Percentiles rank a stretch among this genome's conserved stretches.
Evolutionary conservation across 2,888 invertebrate species (phyloP).

Genomic region (Ochlodes sylvanus): DNA sequence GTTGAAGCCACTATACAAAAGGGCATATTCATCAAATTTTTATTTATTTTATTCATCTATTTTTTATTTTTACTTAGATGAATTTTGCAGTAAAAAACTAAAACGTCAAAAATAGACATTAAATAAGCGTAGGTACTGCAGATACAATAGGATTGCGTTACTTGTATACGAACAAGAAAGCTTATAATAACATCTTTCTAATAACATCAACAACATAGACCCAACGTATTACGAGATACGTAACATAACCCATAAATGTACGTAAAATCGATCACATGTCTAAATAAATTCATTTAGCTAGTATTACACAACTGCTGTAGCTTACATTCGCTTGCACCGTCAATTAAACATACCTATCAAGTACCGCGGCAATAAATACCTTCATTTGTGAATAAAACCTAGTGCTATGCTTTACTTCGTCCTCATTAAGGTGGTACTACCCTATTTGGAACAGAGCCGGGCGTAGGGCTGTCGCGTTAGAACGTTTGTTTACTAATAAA

Average conservation of each 20-base stretch:
- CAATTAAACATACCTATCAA: slow-evolving; percentile 27
- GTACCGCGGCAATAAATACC: slow-evolving; percentile 30
- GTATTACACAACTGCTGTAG: slow-evolving; percentile 12
- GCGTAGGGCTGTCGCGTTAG: slow-evolving; percentile 5
- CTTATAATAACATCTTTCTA: no score
- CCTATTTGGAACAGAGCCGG: slow-evolving; percentile 23
- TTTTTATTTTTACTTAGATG: no score
- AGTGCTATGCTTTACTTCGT: slow-evolving; percentile 20
- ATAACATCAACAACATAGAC: background rate
- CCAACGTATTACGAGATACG: background rate
- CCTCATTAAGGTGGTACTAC: slow-evolving; percentile 26
- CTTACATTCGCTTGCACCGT: slow-evolving; percentile 9
- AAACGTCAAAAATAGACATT: no score
- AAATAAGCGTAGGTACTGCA: no score
- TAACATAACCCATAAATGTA: slow-evolving; percentile 13
- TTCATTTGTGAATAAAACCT: slow-evolving; percentile 34
- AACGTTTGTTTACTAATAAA: background rate
- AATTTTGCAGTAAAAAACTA: no score
- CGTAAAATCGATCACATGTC: background rate
- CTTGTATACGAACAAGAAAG: no score
- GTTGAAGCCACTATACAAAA: no score
- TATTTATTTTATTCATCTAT: no score
- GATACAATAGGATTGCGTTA: no score
- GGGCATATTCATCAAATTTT: no score
- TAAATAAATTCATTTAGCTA: slow-evolving; percentile 6